phyloP scores from a whole-genome alignment of 2,888 invertebrate species.

The Drosophila subquinaria region DNA sequence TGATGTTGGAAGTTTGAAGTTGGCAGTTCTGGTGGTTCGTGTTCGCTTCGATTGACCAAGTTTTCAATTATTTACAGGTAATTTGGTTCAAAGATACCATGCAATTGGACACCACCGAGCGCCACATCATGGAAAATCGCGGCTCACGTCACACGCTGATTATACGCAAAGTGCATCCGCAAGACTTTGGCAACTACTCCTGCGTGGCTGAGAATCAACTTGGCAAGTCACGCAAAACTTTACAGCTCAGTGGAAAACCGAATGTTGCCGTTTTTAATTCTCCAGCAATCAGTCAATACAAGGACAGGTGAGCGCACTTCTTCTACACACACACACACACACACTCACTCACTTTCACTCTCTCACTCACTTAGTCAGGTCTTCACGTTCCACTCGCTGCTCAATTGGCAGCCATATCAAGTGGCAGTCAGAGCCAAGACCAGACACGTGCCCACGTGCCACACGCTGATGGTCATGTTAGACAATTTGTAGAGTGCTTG shows the following conservation, averaged over 20 bases:
- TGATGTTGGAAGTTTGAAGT: conserved; percentile 36
- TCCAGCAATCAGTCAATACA: conserved; percentile 87
- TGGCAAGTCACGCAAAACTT: conserved; percentile 88
- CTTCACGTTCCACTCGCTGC: conserved; percentile 28
- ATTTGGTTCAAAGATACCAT: conserved; percentile 90
- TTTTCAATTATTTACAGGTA: conserved; percentile 86
- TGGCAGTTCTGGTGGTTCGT: conserved; percentile 30
- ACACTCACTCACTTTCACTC: not conserved
- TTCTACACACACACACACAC: not conserved
- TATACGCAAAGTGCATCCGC: conserved; percentile 89
- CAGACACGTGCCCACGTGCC: conserved; percentile 59
- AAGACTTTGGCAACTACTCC: conserved; percentile 90
- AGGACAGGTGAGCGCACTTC: conserved; percentile 84
- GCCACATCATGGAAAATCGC: conserved; percentile 89
- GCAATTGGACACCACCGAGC: conserved; percentile 89
- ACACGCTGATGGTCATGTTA: conserved; percentile 44
- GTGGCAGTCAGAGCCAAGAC: conserved; percentile 22
- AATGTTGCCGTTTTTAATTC: conserved; percentile 89
- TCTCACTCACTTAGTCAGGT: conserved; percentile 1
- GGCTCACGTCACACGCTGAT: conserved; percentile 89
- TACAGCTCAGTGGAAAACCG: conserved; percentile 89
- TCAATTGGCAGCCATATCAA: conserved; percentile 44
- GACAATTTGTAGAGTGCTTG: conserved; percentile 50
- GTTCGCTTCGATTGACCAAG: conserved; percentile 65
- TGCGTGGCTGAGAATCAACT: conserved; percentile 90